Percentiles rank a stretch among this genome's conserved stretches.
Conservation (phyloP, 2,113 vertebrate species). For the Pristiophorus japonicus region DNA sequence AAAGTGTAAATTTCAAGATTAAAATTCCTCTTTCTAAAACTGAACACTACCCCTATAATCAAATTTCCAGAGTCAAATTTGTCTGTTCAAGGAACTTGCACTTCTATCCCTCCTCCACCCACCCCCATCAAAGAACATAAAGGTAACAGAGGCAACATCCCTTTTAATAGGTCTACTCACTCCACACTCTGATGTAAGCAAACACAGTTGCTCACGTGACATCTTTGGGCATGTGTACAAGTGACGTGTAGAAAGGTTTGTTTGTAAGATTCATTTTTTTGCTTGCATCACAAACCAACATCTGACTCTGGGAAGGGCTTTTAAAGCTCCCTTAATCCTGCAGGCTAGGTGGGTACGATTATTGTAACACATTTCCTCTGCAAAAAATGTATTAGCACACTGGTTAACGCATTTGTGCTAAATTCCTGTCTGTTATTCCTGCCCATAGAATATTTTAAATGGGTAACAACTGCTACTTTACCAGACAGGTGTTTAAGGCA, state of each 20-base stretch:
- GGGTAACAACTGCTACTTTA: background rate
- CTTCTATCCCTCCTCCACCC: background rate
- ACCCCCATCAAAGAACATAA: background rate
- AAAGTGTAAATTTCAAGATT: background rate
- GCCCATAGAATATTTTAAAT: background rate
- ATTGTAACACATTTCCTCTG: background rate
- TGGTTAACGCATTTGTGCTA: background rate
- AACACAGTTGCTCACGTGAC: background rate
- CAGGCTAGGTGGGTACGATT: background rate
- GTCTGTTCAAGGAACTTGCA: background rate
- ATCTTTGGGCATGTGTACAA: background rate
- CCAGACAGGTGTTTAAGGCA: background rate
- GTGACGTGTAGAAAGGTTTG: background rate
- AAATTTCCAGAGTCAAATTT: background rate
- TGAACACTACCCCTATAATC: background rate
- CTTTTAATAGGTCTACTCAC: background rate
- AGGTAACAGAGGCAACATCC: background rate
- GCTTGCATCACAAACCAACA: background rate
- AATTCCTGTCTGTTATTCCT: background rate
- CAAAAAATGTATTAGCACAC: background rate
- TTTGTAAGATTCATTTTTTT: background rate
- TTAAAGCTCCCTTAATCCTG: background rate
- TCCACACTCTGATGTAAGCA: background rate
- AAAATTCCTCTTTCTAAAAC: background rate
- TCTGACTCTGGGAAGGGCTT: background rate